Evolutionary conservation across 2,888 invertebrate genomes (phyloP).

Genomic region (Chloromyia formosa): DNA sequence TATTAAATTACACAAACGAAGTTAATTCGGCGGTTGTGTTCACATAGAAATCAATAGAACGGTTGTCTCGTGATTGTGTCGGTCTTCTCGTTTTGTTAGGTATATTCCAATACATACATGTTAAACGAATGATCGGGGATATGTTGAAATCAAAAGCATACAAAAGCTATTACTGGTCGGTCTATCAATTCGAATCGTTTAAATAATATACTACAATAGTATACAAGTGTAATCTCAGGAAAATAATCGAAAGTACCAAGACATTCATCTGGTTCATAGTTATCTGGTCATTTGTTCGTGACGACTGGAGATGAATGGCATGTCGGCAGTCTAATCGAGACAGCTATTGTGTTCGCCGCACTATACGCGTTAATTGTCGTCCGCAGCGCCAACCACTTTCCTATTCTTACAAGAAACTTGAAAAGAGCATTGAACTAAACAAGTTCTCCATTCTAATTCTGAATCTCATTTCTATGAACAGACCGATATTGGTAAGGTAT

Average conservation of each 20-base stretch:
- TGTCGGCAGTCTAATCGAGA: constrained; percentile 17
- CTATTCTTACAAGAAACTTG: constrained; percentile 37
- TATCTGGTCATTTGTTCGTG: constrained; percentile 25
- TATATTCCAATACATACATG: too few relatives aligned
- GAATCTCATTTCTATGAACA: constrained; percentile 23
- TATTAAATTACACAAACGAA: too few relatives aligned
- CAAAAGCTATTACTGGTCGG: constrained; percentile 12
- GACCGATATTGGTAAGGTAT: constrained; percentile 30
- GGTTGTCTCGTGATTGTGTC: too few relatives aligned
- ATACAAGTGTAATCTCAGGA: too few relatives aligned
- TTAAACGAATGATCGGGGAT: constrained; percentile 26
- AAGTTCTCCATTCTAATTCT: constrained; percentile 26
- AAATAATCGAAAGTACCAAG: constrained; percentile 14
- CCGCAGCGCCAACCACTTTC: constrained; percentile 32
- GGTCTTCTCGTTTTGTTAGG: too few relatives aligned
- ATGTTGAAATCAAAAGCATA: constrained; percentile 35
- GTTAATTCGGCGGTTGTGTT: too few relatives aligned
- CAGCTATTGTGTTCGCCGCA: constrained; percentile 26
- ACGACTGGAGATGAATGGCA: constrained; percentile 19
- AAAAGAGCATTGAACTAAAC: constrained; percentile 36
- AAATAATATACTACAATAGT: background rate
- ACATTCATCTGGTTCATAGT: background rate
- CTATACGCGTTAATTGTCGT: constrained; percentile 32
- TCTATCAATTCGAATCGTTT: constrained; percentile 15
- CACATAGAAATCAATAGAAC: too few relatives aligned